These are phyloP conservation scores for Argynnis bischoffii DNA, from an alignment of 2,888 invertebrate genomes.

Conservation along the genomic window DNA sequence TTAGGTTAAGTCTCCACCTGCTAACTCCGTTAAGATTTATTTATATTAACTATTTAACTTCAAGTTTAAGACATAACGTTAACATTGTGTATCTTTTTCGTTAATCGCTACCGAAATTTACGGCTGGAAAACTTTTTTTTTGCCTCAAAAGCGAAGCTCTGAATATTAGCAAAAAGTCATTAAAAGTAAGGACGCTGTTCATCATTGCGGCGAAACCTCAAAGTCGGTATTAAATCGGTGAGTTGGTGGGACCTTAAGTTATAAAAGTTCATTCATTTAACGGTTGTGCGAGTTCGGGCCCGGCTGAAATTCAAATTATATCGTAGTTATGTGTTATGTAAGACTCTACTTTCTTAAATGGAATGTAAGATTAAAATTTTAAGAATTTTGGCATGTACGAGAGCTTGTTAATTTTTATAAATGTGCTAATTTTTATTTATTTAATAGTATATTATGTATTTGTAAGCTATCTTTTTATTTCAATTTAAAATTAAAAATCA, in stretches of 20 bases:
- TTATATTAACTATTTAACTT: not conserved
- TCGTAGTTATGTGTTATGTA: conserved; percentile 43
- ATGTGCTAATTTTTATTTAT: too few relatives aligned
- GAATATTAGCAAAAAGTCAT: conserved; percentile 82
- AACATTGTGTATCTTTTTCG: conserved; percentile 41
- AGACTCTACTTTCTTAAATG: conserved; percentile 25
- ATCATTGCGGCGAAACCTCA: conserved; percentile 69
- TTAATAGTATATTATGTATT: too few relatives aligned
- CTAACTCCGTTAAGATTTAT: too few relatives aligned
- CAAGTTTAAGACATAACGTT: conserved; percentile 9
- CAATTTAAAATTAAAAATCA: too few relatives aligned
- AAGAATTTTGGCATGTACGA: not conserved
- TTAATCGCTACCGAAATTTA: conserved; percentile 58
- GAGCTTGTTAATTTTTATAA: too few relatives aligned
- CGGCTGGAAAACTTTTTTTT: conserved; percentile 56
- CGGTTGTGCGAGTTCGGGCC: conserved; percentile 68
- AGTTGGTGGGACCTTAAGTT: conserved; percentile 70
- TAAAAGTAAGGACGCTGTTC: conserved; percentile 80
- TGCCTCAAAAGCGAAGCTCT: conserved; percentile 59
- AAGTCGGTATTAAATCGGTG: conserved; percentile 74
- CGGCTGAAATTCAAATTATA: conserved; percentile 68
- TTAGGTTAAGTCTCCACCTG: too few relatives aligned
- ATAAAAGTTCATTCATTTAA: conserved; percentile 82
- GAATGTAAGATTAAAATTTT: not conserved
- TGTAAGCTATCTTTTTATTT: too few relatives aligned